phyloP scores from a whole-genome alignment of 1,140 invertebrate genomes.

The Elymnias hypermnestra region DNA sequence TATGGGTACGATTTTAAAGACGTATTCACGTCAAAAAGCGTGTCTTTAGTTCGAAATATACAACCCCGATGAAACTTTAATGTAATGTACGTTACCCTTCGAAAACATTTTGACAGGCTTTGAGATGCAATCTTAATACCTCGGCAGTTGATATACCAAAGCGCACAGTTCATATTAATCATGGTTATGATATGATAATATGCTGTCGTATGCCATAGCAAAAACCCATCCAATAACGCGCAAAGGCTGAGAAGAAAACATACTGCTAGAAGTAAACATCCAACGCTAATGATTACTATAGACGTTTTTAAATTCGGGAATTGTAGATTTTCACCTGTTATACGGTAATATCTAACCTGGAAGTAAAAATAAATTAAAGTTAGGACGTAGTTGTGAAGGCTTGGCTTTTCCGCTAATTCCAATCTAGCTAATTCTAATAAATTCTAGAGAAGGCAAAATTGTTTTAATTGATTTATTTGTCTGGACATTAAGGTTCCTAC shows the following conservation, averaged over 20 bases:
- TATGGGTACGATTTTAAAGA: too few species aligned
- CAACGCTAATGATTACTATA: constrained; percentile 77
- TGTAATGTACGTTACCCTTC: constrained; percentile 62
- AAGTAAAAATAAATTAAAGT: constrained; percentile 15
- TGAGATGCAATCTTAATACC: constrained; percentile 78
- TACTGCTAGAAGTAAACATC: constrained; percentile 76
- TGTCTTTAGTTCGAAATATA: too few species aligned
- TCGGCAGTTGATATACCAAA: constrained; percentile 81
- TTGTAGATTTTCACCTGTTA: constrained; percentile 76
- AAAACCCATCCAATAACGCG: constrained; percentile 77
- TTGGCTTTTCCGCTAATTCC: too few species aligned
- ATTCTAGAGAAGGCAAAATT: too few species aligned
- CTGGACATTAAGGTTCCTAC: too few species aligned
- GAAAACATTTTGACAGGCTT: constrained; percentile 71
- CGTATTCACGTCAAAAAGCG: too few species aligned
- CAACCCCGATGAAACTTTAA: too few species aligned
- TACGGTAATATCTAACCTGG: constrained; percentile 72
- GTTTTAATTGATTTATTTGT: too few species aligned
- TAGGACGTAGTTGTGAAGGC: too few species aligned
- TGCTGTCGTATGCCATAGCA: constrained; percentile 77
- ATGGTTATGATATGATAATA: constrained; percentile 80
- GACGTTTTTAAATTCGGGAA: constrained; percentile 77
- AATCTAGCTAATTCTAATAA: too few species aligned
- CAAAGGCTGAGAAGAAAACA: constrained; percentile 76
- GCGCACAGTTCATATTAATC: constrained; percentile 80